These are phyloP conservation scores for Eristalis tenax DNA, from an alignment of 2,888 invertebrate genomes.

Conservation along the genomic window DNA sequence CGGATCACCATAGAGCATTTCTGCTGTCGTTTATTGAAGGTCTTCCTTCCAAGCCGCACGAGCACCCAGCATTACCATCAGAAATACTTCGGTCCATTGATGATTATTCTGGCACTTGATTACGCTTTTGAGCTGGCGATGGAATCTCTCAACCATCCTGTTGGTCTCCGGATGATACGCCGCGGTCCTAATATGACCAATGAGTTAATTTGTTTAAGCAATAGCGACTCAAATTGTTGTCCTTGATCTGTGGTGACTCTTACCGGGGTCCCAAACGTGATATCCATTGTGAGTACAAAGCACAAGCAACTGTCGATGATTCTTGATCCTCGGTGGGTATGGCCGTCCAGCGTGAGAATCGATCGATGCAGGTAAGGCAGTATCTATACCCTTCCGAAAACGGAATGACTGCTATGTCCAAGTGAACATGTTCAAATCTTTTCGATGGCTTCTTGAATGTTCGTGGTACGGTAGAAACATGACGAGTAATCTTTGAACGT, in stretches of 20 bases:
- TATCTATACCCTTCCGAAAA: constrained; percentile 12
- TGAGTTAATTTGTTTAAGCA: constrained; percentile 51
- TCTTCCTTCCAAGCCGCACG: constrained; percentile 5
- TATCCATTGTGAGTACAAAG: too few relatives aligned
- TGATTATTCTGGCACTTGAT: constrained; percentile 45
- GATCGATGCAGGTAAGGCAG: constrained; percentile 7
- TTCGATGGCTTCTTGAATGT: constrained; percentile 66
- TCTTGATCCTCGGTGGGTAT: constrained; percentile 23
- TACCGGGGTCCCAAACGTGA: constrained; percentile 53
- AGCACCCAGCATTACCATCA: background rate
- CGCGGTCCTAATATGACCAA: constrained; percentile 42
- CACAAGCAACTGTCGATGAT: too few relatives aligned
- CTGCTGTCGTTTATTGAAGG: background rate
- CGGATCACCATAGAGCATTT: constrained; percentile 10
- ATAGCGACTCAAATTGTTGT: constrained; percentile 55
- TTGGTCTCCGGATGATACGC: constrained; percentile 67
- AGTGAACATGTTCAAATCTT: constrained; percentile 26
- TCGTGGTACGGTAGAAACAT: constrained; percentile 78
- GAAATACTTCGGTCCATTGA: background rate
- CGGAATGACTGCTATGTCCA: background rate
- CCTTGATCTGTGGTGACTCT: constrained; percentile 57
- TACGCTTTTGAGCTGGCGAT: constrained; percentile 62
- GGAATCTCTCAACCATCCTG: constrained; percentile 67
- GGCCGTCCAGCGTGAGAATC: constrained; percentile 13
- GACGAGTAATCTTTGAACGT: constrained; percentile 71